A percentile compares a stretch with the other conserved stretches of the same genome.
Evolutionary conservation across 2,888 invertebrate species (phyloP).

Genomic region (Athalia circularis): DNA sequence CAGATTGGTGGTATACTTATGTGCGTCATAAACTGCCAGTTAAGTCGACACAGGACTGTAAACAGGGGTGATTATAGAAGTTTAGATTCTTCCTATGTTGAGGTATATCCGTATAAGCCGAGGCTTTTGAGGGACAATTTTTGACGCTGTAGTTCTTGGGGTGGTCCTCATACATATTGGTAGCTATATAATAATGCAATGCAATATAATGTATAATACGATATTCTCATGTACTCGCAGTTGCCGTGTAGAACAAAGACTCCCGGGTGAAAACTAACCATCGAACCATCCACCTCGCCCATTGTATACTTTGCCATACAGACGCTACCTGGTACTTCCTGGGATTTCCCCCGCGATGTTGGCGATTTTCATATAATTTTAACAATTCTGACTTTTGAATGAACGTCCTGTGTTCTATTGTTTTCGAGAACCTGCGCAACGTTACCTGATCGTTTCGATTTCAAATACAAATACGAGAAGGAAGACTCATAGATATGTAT

Average conservation of each 20-base stretch:
- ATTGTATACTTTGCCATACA: constrained; percentile 26
- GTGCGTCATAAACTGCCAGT: constrained; percentile 11
- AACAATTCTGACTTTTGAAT: constrained; percentile 28
- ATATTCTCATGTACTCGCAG: constrained; percentile 9
- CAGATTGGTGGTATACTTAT: too few species aligned
- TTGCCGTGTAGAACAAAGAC: constrained; percentile 26
- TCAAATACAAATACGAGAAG: constrained; percentile 4
- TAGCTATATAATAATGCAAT: constrained; percentile 6
- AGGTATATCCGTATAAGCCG: not conserved
- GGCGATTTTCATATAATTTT: constrained; percentile 24
- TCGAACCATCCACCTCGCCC: not conserved
- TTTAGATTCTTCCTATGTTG: not conserved
- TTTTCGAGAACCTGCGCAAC: constrained; percentile 1
- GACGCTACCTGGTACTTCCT: constrained; percentile 27
- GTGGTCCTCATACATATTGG: not conserved
- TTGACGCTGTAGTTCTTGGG: not conserved
- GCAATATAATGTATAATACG: not conserved
- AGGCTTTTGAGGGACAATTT: constrained; percentile 4
- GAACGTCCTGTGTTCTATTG: constrained; percentile 8
- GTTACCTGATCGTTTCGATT: not conserved
- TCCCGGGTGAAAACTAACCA: constrained; percentile 17
- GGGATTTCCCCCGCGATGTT: constrained; percentile 22
- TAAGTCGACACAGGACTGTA: not conserved
- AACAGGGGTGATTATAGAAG: constrained; percentile 16
- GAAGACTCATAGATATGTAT: not conserved